These are phyloP conservation scores for Drosophila nigritarsus DNA, from an alignment of 2,888 invertebrate genomes.

Conservation along the genomic window DNA sequence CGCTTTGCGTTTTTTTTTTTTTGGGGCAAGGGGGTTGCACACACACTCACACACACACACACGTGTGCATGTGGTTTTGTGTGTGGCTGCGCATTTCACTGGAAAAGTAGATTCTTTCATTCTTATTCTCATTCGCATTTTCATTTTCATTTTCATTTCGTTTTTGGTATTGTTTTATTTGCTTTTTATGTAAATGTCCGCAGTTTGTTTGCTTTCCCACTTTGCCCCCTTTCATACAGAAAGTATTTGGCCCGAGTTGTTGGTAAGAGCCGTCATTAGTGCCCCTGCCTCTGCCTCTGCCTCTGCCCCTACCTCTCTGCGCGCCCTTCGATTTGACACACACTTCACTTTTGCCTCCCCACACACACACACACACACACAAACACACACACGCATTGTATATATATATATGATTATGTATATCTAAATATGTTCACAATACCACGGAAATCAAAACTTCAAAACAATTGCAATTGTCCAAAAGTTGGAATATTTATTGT, in stretches of 20 bases:
- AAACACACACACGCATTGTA: neutral
- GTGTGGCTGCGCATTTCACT: constrained; percentile 33
- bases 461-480: neutral
- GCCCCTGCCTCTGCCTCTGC: neutral
- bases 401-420: neutral
- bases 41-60: neutral
- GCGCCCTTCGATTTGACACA: constrained; percentile 4
- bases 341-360: neutral
- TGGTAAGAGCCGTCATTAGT: constrained; percentile 9
- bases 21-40: constrained; percentile 18
- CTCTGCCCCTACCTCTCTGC: too few relatives aligned
- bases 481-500: neutral
- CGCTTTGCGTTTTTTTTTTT: constrained; percentile 2
- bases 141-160: constrained; percentile 40
- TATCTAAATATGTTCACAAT: neutral
- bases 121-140: constrained; percentile 20
- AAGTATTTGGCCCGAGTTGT: neutral
- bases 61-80: constrained; percentile 23
- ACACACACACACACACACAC: neutral
- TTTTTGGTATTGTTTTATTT: constrained; percentile 58
- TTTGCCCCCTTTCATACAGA: constrained; percentile 4
- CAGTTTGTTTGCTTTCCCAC: constrained; percentile 32
- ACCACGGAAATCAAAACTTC: neutral
- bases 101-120: constrained; percentile 40
- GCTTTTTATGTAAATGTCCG: constrained; percentile 49